phyloP scores from a whole-genome alignment of 2,888 invertebrate species.

The Hyles lineata region DNA sequence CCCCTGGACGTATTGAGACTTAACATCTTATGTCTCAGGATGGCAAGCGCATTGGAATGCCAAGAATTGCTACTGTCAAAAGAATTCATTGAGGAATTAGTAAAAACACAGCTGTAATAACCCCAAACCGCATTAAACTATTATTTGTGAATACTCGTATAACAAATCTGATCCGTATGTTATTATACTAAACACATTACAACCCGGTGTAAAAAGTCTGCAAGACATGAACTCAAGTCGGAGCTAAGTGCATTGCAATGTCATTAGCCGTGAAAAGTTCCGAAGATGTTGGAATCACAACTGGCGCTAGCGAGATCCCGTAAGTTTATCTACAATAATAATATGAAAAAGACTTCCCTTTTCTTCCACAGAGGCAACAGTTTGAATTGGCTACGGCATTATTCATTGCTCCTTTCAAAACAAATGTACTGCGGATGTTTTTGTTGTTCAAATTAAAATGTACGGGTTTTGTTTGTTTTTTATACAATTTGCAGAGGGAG shows the following conservation, averaged over 20 bases:
- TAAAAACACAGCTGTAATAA: too few relatives aligned
- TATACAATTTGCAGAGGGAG: background rate
- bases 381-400: conserved; percentile 9
- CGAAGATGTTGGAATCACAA: conserved; percentile 13
- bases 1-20: too few relatives aligned
- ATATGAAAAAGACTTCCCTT: conserved; percentile 10
- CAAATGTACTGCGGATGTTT: background rate
- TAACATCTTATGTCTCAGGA: too few relatives aligned
- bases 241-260: conserved; percentile 68
- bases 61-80: too few relatives aligned
- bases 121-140: too few relatives aligned
- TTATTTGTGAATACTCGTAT: too few relatives aligned
- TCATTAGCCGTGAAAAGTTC: conserved; percentile 55
- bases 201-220: background rate
- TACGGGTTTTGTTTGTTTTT: background rate
- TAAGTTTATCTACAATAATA: conserved; percentile 11
- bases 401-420: background rate
- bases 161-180: too few relatives aligned
- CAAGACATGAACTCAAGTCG: conserved; percentile 41
- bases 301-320: background rate
- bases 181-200: background rate
- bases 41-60: too few relatives aligned
- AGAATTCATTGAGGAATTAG: too few relatives aligned
- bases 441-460: background rate
- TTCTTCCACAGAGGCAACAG: conserved; percentile 5